Evolutionary conservation across 2,797 vertebrate genomes (phyloP), one percentile per base, ranked within the genome.

Genomic region (Gambelia wislizenii): DNA sequence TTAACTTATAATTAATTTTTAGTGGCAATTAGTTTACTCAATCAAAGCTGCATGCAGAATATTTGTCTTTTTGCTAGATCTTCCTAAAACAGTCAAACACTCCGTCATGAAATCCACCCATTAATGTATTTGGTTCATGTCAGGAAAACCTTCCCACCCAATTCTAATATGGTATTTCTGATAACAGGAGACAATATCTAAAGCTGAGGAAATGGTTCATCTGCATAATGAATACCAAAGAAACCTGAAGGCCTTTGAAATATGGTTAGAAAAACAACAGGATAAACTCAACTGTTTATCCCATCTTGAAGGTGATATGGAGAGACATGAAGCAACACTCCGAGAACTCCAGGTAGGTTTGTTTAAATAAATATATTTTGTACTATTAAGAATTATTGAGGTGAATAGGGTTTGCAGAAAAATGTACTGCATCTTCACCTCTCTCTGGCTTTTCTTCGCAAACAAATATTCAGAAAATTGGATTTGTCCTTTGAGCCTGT

Each of bases 221-320:
- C 97, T 98, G 86, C 99, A 99, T 91, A 98, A 99, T 94, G 98
- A 98, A 47, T 99, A 99, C 95, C 99, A 99, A 95, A 97, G 97
- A 85, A 98, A 98, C 22, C 92, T 99, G 52, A 98, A 99, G 90
- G 95, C 97, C 72, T 99, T 99, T 96, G 98, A 99, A 95, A 96
- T 97, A 89, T 99, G 99, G 99, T 94, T 99, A 92, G 98, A 98
- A 89, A 98, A 98, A 92, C 98, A 99, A 91, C 98, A 98, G 91
- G 98, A 98, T 84, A 97, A 97, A 52, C 97, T 99, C 86, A 97
- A 96, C 30, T 97, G 91, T 12, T 96, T 98, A 74, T 98, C 97
- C 18, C 97, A 98, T 89, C 96, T 98, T 84, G 98, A 98, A 92
- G 98, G 98, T 78, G 98, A 98, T 18, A 93, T 97, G 16, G 97